These are phyloP conservation scores for Zhengitettix transpicula DNA, from an alignment of 2,888 invertebrate genomes.

Conservation along the genomic window DNA sequence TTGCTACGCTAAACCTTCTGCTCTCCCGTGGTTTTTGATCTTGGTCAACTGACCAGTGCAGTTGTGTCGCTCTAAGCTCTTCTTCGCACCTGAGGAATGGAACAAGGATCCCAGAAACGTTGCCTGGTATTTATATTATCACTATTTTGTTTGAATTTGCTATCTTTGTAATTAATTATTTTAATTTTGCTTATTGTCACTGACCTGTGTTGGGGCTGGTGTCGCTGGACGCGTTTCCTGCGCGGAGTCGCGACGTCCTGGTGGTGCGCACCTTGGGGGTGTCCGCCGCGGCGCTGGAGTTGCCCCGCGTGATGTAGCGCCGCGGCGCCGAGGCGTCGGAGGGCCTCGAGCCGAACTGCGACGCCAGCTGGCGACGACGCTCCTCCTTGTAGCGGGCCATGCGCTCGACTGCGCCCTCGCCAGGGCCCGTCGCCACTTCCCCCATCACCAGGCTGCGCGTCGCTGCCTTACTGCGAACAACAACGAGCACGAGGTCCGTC, in stretches of 20 bases:
- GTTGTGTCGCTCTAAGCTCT: too few species aligned
- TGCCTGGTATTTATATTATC: too few species aligned
- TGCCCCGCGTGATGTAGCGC: slow-evolving; percentile 9
- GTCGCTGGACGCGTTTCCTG: slow-evolving; percentile 17
- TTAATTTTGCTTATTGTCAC: too few species aligned
- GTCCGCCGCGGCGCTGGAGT: slow-evolving; percentile 4
- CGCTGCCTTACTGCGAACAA: not conserved
- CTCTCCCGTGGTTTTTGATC: too few species aligned
- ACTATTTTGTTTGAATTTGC: too few species aligned
- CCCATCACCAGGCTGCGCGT: too few species aligned
- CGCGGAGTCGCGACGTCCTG: slow-evolving; percentile 51
- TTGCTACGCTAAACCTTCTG: too few species aligned
- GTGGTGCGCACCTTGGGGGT: slow-evolving; percentile 42
- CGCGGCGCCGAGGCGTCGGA: slow-evolving; percentile 15
- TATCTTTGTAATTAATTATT: too few species aligned
- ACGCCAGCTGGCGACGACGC: slow-evolving; percentile 46
- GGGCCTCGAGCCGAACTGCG: slow-evolving; percentile 25
- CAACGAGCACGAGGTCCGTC: not conserved
- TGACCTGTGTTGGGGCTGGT: slow-evolving; percentile 2
- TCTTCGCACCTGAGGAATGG: too few species aligned
- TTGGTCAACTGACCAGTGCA: too few species aligned
- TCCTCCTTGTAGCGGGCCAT: slow-evolving; percentile 59
- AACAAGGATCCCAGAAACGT: too few species aligned
- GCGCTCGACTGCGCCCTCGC: slow-evolving; percentile 36
- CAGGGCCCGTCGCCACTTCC: slow-evolving; percentile 17